Evolutionary conservation across 2,797 vertebrate genomes (phyloP), one percentile per base, ranked within the genome.

Genomic region (Moxostoma hubbsi): DNA sequence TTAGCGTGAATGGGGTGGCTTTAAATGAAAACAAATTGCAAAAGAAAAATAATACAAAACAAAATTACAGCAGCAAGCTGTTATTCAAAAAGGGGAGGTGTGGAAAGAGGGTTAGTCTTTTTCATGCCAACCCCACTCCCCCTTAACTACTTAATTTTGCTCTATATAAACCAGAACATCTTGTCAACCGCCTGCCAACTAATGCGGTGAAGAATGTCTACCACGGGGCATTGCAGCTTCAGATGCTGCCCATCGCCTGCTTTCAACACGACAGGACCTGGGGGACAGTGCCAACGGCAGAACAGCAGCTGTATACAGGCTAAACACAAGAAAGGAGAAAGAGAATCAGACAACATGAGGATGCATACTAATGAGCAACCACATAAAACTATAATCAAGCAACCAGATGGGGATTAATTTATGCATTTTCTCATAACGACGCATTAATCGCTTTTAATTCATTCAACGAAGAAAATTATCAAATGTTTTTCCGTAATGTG

Each of bases 251-350:
- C 93, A 90, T 90, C 72, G 90, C 82, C 81, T 75, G 83, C 80
- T 85, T 87, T 83, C 75, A 83, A 79, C 81, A 82, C 82, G 82
- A 87, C 87, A 83, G 85, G 91, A 93, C 91, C 91, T 89, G 75
- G 83, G 91, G 91, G 92, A 93, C 88, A 85, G 81, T 90, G 90
- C 88, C 92, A 92, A 86, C 87, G 91, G 86, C 90, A 91, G 84
- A 88, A 90, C 74, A 86, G 89, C 92, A 93, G 91, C 92, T 93
- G 91, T 94, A 93, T 92, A 93, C 89, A 84, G 90, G 88, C 89
- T 85, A 90, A 86, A 88, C 87, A 88, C 86, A 90, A 36, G 36
- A 36, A 36, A 89, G 89, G 85, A 84, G 75, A 86, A 76, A 86
- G 75, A 87, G 85, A 90, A 89, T 85, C 85, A 83, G 87, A 88